Percentiles rank a stretch among this genome's conserved stretches.
These are phyloP conservation scores for Apus apus DNA, from an alignment of 2,113 vertebrate genomes.

Conservation along the genomic window DNA sequence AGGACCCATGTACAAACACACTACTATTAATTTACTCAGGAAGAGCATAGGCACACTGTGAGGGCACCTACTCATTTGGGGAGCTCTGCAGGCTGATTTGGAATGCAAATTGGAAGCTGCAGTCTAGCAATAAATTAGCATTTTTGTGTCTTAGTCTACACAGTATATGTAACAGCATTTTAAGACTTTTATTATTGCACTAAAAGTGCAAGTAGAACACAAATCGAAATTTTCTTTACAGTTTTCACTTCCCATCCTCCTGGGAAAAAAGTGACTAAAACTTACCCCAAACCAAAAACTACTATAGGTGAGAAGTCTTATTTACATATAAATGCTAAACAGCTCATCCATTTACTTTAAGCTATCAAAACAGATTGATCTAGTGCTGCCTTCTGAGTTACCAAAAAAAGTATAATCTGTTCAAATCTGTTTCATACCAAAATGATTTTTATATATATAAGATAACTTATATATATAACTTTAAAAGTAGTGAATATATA, in stretches of 20 bases:
- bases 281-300: not conserved
- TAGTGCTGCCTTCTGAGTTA: not conserved
- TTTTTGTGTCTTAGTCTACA: slow-evolving; percentile 57
- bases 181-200: not conserved
- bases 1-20: not conserved
- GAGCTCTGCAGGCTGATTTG: slow-evolving; percentile 73
- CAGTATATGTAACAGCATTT: slow-evolving; percentile 19
- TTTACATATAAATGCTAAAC: not conserved
- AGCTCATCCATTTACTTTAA: not conserved
- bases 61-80: slow-evolving; percentile 46
- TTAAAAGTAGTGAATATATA: too few species aligned
- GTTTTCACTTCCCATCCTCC: not conserved
- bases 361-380: not conserved
- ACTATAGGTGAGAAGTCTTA: not conserved
- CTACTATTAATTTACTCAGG: not conserved
- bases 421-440: not conserved
- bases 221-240: not conserved
- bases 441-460: not conserved
- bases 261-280: not conserved
- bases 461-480: not conserved
- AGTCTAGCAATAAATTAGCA: slow-evolving; percentile 75
- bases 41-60: slow-evolving; percentile 33
- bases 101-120: slow-evolving; percentile 76
- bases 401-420: not conserved
- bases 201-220: not conserved